phyloP scores from a whole-genome alignment of 1,140 invertebrate genomes.

The Panagrolaimus sp. region DNA sequence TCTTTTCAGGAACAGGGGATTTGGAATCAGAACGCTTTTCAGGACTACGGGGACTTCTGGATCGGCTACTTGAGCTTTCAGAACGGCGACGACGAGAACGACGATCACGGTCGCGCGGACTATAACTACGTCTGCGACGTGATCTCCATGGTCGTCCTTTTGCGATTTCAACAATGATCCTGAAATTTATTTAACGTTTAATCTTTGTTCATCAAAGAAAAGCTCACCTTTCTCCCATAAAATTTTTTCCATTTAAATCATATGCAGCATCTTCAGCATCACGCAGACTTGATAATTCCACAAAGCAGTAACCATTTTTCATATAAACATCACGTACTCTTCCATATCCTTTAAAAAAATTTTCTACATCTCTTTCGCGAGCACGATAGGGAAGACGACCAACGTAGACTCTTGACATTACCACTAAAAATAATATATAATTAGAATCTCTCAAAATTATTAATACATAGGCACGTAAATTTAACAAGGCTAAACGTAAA shows the following conservation, averaged over 20 bases:
- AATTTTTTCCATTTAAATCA: slow-evolving; percentile 35
- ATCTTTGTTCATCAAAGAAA: neutral
- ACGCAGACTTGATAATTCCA: slow-evolving; percentile 31
- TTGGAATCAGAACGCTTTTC: slow-evolving; percentile 17
- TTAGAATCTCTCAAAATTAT: too few relatives aligned
- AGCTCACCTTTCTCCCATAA: slow-evolving; percentile 11
- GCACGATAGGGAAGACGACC: slow-evolving; percentile 43
- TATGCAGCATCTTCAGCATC: slow-evolving; percentile 38
- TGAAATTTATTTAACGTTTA: slow-evolving; percentile 21
- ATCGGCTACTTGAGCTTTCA: neutral
- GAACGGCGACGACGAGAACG: slow-evolving; percentile 19
- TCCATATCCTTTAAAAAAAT: slow-evolving; percentile 45
- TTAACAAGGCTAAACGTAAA: too few relatives aligned
- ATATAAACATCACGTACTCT: slow-evolving; percentile 44
- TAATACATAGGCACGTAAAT: too few relatives aligned
- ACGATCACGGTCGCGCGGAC: slow-evolving; percentile 20
- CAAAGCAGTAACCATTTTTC: slow-evolving; percentile 43
- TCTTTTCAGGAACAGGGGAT: slow-evolving; percentile 12
- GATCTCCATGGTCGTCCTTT: slow-evolving; percentile 38
- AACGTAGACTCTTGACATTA: slow-evolving; percentile 43
- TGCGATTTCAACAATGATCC: slow-evolving; percentile 42
- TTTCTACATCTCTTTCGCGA: slow-evolving; percentile 37
- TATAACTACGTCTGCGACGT: slow-evolving; percentile 22
- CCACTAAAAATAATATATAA: too few relatives aligned
- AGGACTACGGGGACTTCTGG: slow-evolving; percentile 18